phyloP scores from a whole-genome alignment of 2,888 invertebrate species.

The Cepaea hortensis region DNA sequence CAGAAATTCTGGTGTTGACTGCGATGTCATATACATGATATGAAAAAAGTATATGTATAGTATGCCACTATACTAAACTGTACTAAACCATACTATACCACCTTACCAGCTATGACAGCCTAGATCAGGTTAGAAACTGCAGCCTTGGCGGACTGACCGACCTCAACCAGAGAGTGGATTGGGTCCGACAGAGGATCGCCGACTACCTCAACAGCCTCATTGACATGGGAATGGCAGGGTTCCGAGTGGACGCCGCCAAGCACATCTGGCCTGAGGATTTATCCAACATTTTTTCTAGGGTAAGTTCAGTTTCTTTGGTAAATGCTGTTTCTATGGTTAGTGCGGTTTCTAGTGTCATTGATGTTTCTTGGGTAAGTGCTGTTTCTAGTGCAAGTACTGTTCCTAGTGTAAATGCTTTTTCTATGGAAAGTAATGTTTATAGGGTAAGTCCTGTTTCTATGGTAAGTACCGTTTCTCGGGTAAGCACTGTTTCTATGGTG shows the following conservation, averaged over 20 bases:
- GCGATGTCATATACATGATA: not conserved
- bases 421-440: too few relatives aligned
- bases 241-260: constrained; percentile 71
- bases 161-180: constrained; percentile 80
- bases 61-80: not conserved
- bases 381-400: too few relatives aligned
- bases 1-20: not conserved
- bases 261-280: constrained; percentile 72
- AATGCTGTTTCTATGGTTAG: too few relatives aligned
- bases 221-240: constrained; percentile 70
- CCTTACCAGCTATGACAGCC: constrained; percentile 59
- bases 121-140: constrained; percentile 82
- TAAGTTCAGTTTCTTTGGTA: not conserved
- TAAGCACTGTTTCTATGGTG: too few relatives aligned
- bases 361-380: not conserved
- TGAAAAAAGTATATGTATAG: not conserved
- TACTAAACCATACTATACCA: not conserved
- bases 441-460: too few relatives aligned
- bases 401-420: too few relatives aligned
- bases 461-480: too few relatives aligned
- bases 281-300: constrained; percentile 32
- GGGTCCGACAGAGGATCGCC: constrained; percentile 66
- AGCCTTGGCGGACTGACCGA: constrained; percentile 86
- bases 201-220: constrained; percentile 67
- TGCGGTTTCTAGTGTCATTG: too few relatives aligned